A percentile compares a stretch with the other conserved stretches of the same genome.
Conservation (phyloP, 1,140 invertebrate genomes). For the Ephestia elutella region DNA sequence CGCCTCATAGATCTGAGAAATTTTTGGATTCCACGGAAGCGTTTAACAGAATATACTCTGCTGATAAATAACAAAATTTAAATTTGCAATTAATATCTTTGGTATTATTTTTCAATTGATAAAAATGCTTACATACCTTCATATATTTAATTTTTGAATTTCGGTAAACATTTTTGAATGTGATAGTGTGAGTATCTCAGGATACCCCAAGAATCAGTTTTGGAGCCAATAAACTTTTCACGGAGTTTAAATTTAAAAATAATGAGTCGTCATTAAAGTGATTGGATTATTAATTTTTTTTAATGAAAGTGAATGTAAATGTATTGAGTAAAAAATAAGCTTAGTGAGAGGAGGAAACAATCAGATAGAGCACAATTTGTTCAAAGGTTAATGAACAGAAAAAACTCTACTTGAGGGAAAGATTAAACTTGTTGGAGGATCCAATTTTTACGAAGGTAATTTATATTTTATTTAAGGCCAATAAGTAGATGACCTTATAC, state of each 20-base stretch:
- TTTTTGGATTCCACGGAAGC: neutral
- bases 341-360: slow-evolving; percentile 44
- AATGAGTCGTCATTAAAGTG: neutral
- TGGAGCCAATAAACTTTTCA: no score
- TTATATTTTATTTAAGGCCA: slow-evolving; percentile 15
- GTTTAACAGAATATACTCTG: neutral
- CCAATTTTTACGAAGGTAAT: slow-evolving; percentile 80
- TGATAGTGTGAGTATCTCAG: neutral
- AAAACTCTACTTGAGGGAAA: slow-evolving; percentile 83
- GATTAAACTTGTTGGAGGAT: slow-evolving; percentile 80
- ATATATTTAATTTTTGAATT: neutral
- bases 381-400: slow-evolving; percentile 73
- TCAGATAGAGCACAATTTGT: slow-evolving; percentile 46
- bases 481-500: no score
- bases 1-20: neutral
- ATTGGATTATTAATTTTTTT: slow-evolving; percentile 20
- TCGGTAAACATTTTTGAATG: neutral
- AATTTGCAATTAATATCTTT: no score
- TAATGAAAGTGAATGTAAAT: slow-evolving; percentile 21
- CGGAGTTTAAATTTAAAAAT: no score
- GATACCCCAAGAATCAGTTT: neutral
- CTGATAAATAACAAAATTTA: neutral
- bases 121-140: no score
- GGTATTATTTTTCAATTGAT: no score
- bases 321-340: slow-evolving; percentile 40